Base-by-base conservation (phyloP, 2,113 vertebrate species). In the Microcebus murinus region DNA sequence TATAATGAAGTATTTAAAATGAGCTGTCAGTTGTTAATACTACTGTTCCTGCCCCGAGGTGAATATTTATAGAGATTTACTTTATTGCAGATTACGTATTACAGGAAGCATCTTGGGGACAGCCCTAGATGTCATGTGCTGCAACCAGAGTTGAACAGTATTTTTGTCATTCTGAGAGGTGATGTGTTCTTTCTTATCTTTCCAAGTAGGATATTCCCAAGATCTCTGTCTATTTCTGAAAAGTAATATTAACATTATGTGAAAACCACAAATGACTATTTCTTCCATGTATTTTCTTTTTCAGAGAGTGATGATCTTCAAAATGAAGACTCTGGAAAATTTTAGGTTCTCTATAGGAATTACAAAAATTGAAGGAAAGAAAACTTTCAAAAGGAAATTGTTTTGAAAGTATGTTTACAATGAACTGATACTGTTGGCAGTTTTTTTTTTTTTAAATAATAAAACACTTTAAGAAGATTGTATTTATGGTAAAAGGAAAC, bases 401-500 rank as follows among this genome's bases (percentile, higher is more conserved):
- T 90, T 95, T 95, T 27, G 57, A 98, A 98, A 98, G 97, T 97
- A 97, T 98, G 98, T 98, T 99, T 98, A 98, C 98, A 98, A 96
- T 85, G 97, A 97, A 97, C 94, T 98, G 94, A 98, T 96, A 90
- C 90, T 94, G 65, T 98, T 97, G 97, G 95, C 90, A 34, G 42
- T 93, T 93, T 82, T 73, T 87, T 27, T n/a, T 27, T 85, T 36
- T 39, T 36, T 63, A 52, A 81, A 90, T 0, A 98, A 97, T 95
- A 90, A 93, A 98, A 84, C 94, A 70, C 84, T 80, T 97, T 96
- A 76, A 98, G 97, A 98, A 98, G 96, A 96, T 98, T 98, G 85
- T 98, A 98, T 99, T 98, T 98, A 99, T 99, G 98, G 96, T 98
- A 96, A 98, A 97, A 98, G 96, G 98, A 98, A 98, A 97, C 97